Evolutionary conservation across 2,797 vertebrate genomes (phyloP).

Genomic region (Anas capensis): DNA sequence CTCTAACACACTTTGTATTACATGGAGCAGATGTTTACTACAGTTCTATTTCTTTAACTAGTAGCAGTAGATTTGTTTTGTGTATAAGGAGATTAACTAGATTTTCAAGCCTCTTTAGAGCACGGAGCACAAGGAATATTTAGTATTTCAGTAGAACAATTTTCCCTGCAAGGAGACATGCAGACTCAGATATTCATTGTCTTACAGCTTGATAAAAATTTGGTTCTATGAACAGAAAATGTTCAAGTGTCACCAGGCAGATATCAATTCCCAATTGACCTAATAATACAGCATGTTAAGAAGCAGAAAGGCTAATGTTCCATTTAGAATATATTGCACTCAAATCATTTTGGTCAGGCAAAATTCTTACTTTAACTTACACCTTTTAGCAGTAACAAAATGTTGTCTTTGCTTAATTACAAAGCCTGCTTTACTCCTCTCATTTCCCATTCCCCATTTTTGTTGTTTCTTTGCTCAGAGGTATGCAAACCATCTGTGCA

Average conservation of each 20-base stretch:
- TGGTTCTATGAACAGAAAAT: not conserved
- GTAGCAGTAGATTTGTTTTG: not conserved
- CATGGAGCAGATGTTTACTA: constrained; percentile 12
- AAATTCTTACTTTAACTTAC: not conserved
- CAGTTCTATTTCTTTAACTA: constrained; percentile 16
- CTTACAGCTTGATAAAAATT: not conserved
- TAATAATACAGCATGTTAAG: not conserved
- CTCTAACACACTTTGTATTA: not conserved
- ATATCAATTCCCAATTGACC: not conserved
- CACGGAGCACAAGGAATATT: not conserved
- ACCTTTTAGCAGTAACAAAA: not conserved
- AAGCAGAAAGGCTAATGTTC: not conserved
- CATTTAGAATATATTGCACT: not conserved
- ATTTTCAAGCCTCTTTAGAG: not conserved
- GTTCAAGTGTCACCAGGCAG: not conserved
- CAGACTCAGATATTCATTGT: not conserved
- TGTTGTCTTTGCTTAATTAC: not conserved
- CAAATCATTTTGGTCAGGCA: not conserved
- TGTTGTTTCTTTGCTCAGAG: constrained; percentile 8
- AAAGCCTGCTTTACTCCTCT: not conserved
- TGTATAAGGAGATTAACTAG: not conserved
- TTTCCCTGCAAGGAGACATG: fast-evolving
- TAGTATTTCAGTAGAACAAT: not conserved
- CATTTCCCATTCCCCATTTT: not conserved
- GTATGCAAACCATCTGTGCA: constrained; percentile 32